Evolutionary conservation across 2,797 vertebrate species (phyloP).

Genomic region (Cyclopterus lumpus): DNA sequence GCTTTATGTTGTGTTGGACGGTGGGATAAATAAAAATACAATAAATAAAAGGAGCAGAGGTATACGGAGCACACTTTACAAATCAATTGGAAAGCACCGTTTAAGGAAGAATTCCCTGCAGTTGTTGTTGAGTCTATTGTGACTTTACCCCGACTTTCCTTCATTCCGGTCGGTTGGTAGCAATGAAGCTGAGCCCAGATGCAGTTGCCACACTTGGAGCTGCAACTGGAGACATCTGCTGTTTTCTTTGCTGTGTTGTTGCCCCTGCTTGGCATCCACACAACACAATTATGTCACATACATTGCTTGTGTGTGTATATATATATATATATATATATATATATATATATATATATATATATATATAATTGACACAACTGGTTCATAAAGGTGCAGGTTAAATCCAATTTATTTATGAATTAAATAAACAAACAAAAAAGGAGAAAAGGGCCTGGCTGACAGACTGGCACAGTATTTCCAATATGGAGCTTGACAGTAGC

Average conservation of each 20-base stretch:
- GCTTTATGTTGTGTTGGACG: not conserved
- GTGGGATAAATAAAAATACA: not conserved
- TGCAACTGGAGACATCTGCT: conserved; percentile 35
- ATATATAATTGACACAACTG: not conserved
- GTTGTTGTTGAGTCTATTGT: not conserved
- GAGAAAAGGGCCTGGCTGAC: not conserved
- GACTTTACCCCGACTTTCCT: conserved; percentile 42
- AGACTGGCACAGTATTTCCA: not conserved
- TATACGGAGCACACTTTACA: not conserved
- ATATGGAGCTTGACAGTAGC: not conserved
- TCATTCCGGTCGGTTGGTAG: conserved; percentile 14
- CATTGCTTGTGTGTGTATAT: not conserved
- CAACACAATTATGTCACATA: conserved; percentile 5
- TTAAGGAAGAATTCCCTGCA: too few species aligned
- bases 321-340: too few species aligned
- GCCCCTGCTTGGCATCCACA: conserved; percentile 2
- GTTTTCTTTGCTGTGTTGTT: conserved; percentile 23
- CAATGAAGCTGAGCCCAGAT: conserved; percentile 33
- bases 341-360: too few species aligned
- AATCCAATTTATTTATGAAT: not conserved
- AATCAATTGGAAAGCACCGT: not conserved
- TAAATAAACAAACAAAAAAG: too few species aligned
- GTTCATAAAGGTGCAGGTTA: not conserved
- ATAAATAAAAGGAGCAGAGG: not conserved
- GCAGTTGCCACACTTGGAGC: conserved; percentile 41